phyloP scores from a whole-genome alignment of 2,797 vertebrate genomes.

The Notoglanidium macrostoma region DNA sequence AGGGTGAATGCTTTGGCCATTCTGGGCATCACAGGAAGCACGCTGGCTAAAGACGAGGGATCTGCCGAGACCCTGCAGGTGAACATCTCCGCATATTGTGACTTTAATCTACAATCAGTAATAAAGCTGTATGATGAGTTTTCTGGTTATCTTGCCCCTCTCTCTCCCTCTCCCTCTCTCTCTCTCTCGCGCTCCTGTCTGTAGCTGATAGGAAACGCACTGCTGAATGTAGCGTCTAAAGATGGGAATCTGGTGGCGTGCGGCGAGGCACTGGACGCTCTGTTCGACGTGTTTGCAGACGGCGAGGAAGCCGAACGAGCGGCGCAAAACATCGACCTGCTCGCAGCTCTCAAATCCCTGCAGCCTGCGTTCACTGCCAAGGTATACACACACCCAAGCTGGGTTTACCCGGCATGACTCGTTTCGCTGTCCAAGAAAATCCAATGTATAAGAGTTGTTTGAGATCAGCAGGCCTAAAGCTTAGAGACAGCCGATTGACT shows the following conservation, averaged over 20 bases:
- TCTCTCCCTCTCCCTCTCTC: no score
- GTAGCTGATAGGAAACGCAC: slow-evolving; percentile 89
- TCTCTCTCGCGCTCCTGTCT: background rate
- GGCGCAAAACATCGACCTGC: slow-evolving; percentile 81
- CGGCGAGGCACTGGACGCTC: slow-evolving; percentile 92
- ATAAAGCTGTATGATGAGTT: background rate
- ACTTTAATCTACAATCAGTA: slow-evolving; percentile 8
- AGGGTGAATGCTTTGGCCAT: slow-evolving; percentile 91
- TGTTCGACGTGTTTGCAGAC: slow-evolving; percentile 96
- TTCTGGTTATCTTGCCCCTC: background rate
- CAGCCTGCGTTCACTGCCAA: slow-evolving; percentile 91
- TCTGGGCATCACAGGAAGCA: slow-evolving; percentile 91
- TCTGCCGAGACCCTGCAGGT: slow-evolving; percentile 88
- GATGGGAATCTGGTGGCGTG: slow-evolving; percentile 88
- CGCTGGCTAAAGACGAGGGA: slow-evolving; percentile 84
- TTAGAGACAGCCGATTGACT: background rate
- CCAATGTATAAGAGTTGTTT: background rate
- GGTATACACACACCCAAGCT: slow-evolving; percentile 68
- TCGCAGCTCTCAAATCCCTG: slow-evolving; percentile 84
- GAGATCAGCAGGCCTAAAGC: background rate
- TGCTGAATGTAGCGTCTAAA: slow-evolving; percentile 85
- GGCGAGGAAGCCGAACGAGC: slow-evolving; percentile 89
- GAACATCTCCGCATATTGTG: slow-evolving; percentile 34
- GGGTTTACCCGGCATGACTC: background rate
- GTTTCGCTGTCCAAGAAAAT: background rate